phyloP scores from a whole-genome alignment of 1,140 invertebrate genomes.

The Drepana arcuata region DNA sequence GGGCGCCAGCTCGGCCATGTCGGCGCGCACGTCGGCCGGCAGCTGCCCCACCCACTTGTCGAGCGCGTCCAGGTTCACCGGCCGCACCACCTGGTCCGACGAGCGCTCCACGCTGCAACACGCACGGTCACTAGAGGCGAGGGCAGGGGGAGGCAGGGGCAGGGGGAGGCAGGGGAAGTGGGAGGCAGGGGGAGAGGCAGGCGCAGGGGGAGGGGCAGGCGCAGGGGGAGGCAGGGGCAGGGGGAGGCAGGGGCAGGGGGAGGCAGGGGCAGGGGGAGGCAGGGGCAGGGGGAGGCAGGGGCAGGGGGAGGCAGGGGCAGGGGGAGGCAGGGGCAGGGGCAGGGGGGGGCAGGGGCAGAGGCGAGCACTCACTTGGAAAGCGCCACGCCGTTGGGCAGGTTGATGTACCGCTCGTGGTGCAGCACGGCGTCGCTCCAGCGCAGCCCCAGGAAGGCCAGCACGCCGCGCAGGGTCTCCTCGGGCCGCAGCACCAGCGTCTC shows the following conservation, averaged over 20 bases:
- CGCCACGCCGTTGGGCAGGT: conserved; percentile 94
- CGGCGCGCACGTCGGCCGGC: conserved; percentile 89
- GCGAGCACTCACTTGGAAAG: conserved; percentile 86
- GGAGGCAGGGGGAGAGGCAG: too few species aligned
- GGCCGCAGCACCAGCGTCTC: conserved; percentile 98
- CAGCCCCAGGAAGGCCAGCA: conserved; percentile 92
- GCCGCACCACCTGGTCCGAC: conserved; percentile 98
- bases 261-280: too few species aligned
- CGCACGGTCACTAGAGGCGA: neutral
- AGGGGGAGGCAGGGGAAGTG: too few species aligned
- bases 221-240: too few species aligned
- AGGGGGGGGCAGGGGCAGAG: too few species aligned
- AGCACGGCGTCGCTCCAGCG: conserved; percentile 97
- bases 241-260: too few species aligned
- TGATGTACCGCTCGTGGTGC: conserved; percentile 97
- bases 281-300: too few species aligned
- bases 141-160: too few species aligned
- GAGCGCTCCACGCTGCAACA: conserved; percentile 92
- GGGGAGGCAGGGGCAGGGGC: too few species aligned
- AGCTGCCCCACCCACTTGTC: conserved; percentile 97
- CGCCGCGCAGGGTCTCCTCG: conserved; percentile 88
- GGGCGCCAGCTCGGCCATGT: conserved; percentile 93
- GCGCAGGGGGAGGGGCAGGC: too few species aligned
- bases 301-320: too few species aligned
- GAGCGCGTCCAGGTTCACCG: conserved; percentile 96